A percentile compares a stretch with the other conserved stretches of the same genome.
phyloP scores from a whole-genome alignment of 2,888 invertebrate species.

The Diogma glabrata region DNA sequence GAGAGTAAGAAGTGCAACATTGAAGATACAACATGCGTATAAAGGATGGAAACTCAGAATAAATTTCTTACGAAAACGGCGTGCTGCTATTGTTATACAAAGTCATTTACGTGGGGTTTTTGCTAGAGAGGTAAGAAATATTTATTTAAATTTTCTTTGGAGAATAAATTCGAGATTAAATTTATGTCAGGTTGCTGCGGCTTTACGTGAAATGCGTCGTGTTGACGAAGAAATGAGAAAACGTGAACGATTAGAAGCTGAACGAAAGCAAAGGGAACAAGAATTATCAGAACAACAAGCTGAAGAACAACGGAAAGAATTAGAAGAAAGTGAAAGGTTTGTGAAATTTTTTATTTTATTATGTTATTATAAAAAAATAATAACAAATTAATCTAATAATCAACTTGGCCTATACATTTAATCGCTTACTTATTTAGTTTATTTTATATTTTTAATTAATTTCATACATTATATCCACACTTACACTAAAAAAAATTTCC shows the following conservation, averaged over 20 bases:
- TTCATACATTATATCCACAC: too few species aligned
- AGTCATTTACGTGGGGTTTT: slow-evolving; percentile 79
- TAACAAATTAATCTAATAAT: too few species aligned
- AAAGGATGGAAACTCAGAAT: slow-evolving; percentile 77
- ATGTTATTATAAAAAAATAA: too few species aligned
- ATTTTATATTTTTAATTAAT: too few species aligned
- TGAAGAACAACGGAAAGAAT: slow-evolving; percentile 40
- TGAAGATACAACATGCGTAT: slow-evolving; percentile 73
- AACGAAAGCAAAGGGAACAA: slow-evolving; percentile 47
- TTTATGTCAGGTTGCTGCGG: slow-evolving; percentile 50
- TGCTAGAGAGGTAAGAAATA: slow-evolving; percentile 60
- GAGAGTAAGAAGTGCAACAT: slow-evolving; percentile 51
- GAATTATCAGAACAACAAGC: slow-evolving; percentile 38
- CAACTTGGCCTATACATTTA: too few species aligned
- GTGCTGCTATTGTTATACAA: slow-evolving; percentile 78
- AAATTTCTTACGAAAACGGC: slow-evolving; percentile 63
- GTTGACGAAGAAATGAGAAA: slow-evolving; percentile 79
- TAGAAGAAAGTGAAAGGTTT: slow-evolving; percentile 54
- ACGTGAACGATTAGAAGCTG: slow-evolving; percentile 59
- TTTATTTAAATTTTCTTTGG: background rate
- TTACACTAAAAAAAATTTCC: too few species aligned
- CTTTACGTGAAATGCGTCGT: slow-evolving; percentile 73
- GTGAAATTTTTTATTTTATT: too few species aligned
- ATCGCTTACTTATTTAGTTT: too few species aligned
- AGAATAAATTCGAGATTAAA: background rate